Base-by-base conservation (phyloP, 64 coral and sea anemone species). In the Cladopsammia gracilis region DNA sequence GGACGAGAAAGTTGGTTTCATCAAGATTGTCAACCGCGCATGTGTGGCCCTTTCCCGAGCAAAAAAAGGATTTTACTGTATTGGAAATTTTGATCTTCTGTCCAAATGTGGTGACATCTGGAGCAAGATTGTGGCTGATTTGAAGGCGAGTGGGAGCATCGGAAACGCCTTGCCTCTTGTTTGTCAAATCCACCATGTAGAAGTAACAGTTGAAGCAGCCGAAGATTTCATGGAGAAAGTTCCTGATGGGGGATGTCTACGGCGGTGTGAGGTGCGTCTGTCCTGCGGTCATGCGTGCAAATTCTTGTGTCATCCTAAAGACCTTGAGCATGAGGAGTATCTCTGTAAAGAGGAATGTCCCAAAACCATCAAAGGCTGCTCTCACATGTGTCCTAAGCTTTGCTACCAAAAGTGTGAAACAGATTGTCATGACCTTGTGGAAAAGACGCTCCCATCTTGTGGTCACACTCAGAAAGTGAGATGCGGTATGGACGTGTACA, bases 1-100 rank as follows among this genome's bases (percentile, higher is more conserved):
- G 48, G 20, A n/a, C 3, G 86, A 89, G 49, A 96, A 96, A 43
- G 86, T 77, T n/a, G 95, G 95, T 48, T 96, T 96, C 87, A 83
- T 96, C 76, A 86, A 69, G 64, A 66, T 79, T 6, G 46, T 73
- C 8, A 96, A 96, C 57, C 90, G 95, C 48, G 91, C 90, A 51
- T 96, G 95, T 9, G 95, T 96, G 43, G 90, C 95, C 6, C 76
- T 96, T 5, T 96, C 95, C 11, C 90, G 95, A 51, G 95, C 95
- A 4, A 96, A 93, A 60, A 78, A 85, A 7, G 95, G 90, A 7
- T 93, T 96, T n/a, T 96, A 96, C 46, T 96, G 95, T 78, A 86
- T 96, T 77, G 95, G 95, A 4, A 93, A 96, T 45, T 93, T 96
- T 79, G n/a, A 74, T 53, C 79, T 96, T 88, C 54, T 96, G 1